Evolutionary conservation across 2,797 vertebrate species (phyloP), one percentile per base, ranked within the genome.

Genomic region (Syngnathus rostellatus): DNA sequence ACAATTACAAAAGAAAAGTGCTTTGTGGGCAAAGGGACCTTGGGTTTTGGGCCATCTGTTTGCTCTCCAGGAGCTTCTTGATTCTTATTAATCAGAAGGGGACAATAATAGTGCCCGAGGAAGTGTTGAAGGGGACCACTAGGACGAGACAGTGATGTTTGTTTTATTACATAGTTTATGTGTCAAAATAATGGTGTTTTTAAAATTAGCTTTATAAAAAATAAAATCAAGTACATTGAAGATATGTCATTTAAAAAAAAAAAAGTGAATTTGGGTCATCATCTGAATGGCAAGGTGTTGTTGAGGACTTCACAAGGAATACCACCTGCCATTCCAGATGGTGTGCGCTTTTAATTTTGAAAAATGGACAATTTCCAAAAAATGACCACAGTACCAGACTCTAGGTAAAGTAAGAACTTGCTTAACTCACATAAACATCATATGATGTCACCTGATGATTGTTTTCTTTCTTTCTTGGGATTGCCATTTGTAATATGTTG

Each of bases 21-120:
- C 65, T 65, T 43, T 5, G 16, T 62, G 60, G 68, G 72, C 72
- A 69, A 67, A 78, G 65, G 59, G 71, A 74, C 73, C 72, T 72
- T 69, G 65, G 76, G 71, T 78, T 74, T 67, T 14, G 41, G 69
- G 73, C 77, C 81, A 84, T 83, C 77, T 85, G 80, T 73, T 84
- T 64, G 53, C 78, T 69, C 78, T 74, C 54, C 76, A 71, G 73
- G 68, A 85, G 64, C 54, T 64, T 74, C 80, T 79, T 76, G 72
- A 81, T 81, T 81, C 67, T 73, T 77, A 81, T 73, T 75, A 81
- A 31, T 81, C 76, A 77, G 68, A 76, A 63, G 61, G 51, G 71
- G 62, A 55, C 70, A 76, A 78, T 85, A 83, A 85, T 77, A 69
- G 72, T 70, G 72, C 84, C 79, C 64, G 64, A 66, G 78, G 81